Evolutionary conservation across 2,797 vertebrate genomes (phyloP), one percentile per base, ranked within the genome.

Genomic region (Melanotaenia nigrans): DNA sequence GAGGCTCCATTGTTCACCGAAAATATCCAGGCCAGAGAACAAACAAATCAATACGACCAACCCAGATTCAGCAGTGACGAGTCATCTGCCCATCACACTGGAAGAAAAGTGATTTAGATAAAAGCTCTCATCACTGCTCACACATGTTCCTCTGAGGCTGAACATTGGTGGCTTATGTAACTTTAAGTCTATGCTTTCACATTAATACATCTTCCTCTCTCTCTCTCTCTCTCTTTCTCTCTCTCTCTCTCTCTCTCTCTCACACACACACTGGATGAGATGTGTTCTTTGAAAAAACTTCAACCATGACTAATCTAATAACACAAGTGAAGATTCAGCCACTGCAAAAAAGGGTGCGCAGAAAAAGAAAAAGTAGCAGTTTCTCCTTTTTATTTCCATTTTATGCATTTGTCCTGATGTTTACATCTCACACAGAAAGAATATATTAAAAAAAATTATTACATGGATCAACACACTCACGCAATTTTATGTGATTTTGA

Each of bases 161-260:
- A 47, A 87, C 71, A 64, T 54, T 49, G 65, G 53, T 63, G 69
- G 78, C 81, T 93, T 93, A 91, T 79, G 77, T 92, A 92, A 92
- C 78, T 63, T 47, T 47, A 59, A 79, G 63, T 82, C 73, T 69
- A 51, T 20, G 79, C 66, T 78, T 82, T 86, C 67, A 68, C 65
- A 77, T 83, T 71, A 57, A 73, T 72, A 51, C 69, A 71, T 75
- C 65, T 72, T 1, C 1, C 40, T 42, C 40, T 18, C 35, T 36
- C 35, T 36, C 35, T 36, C 35, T 11, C 33, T 35, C 33, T 35
- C 33, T 35, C 33, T 35, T 7, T 35, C 10, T 38, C 45, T 47
- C 45, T 20, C 45, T 47, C 25, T 28, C 25, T 28, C 25, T 28
- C 25, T 28, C 28, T 28, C 28, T 28, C 28, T 3, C 28, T 3